phyloP scores from a whole-genome alignment of 2,113 vertebrate genomes.

The Haemorhous mexicanus region DNA sequence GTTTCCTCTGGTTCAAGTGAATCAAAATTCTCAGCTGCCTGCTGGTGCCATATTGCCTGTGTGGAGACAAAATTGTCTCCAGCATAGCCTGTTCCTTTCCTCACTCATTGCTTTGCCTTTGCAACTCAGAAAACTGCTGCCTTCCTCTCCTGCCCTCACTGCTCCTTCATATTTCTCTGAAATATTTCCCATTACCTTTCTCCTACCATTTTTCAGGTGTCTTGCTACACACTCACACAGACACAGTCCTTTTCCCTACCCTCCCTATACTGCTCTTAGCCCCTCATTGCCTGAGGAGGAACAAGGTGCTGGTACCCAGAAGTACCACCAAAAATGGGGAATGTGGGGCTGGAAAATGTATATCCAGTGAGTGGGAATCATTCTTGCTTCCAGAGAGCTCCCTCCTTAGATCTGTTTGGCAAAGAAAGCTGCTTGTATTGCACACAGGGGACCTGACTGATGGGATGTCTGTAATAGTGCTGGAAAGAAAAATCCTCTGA shows the following conservation, averaged over 20 bases:
- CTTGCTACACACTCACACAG: fast-evolving
- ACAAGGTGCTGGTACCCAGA: background rate
- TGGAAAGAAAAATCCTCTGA: background rate
- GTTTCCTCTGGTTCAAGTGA: background rate
- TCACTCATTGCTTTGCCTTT: background rate
- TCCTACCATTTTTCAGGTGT: background rate
- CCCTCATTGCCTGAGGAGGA: background rate
- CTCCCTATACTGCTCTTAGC: background rate
- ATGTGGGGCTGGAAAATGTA: background rate
- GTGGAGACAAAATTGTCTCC: background rate
- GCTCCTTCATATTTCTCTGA: background rate
- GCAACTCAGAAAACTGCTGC: background rate
- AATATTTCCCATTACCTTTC: background rate
- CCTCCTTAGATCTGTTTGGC: background rate
- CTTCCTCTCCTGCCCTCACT: background rate
- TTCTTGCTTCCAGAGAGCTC: background rate
- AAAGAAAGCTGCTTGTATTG: background rate
- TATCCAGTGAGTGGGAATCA: background rate
- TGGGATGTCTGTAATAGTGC: background rate
- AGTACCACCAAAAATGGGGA: background rate
- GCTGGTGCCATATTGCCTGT: background rate
- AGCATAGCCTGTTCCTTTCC: background rate
- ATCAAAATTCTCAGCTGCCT: background rate
- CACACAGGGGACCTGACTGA: background rate
- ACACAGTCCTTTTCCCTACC: background rate